Evolutionary conservation across 2,797 vertebrate genomes (phyloP).

Genomic region (Acanthiza pusilla): DNA sequence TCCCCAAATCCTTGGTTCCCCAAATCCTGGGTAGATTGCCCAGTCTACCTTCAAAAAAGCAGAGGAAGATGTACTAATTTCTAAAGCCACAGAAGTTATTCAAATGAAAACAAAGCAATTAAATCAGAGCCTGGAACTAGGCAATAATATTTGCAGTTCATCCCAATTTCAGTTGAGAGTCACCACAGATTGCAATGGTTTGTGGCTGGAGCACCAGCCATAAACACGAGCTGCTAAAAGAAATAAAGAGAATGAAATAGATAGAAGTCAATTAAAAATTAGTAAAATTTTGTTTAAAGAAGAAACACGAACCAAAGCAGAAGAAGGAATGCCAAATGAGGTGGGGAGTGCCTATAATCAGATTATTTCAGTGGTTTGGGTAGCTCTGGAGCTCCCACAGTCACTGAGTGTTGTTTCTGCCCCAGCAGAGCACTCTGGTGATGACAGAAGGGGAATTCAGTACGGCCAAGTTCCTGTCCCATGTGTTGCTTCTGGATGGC

Average conservation of each 20-base stretch:
- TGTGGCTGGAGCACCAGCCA: background rate
- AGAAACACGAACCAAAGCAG: background rate
- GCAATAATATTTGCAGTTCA: background rate
- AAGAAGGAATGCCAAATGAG: background rate
- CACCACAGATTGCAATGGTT: background rate
- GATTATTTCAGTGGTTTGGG: background rate
- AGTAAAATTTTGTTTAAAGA: background rate
- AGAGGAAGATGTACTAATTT: background rate
- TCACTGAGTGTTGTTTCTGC: background rate
- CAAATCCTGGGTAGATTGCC: background rate
- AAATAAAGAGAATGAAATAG: background rate
- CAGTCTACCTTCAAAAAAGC: background rate
- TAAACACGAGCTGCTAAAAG: background rate
- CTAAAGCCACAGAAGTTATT: background rate
- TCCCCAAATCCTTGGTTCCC: background rate
- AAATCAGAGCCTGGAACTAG: background rate
- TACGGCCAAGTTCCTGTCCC: background rate
- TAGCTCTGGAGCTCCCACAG: background rate
- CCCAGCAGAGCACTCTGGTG: background rate
- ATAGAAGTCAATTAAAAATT: background rate
- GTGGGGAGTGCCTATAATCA: background rate
- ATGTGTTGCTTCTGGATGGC: background rate
- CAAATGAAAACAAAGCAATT: background rate
- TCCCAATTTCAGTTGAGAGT: background rate
- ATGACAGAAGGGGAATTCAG: background rate